A percentile compares a stretch with the other conserved stretches of the same genome.
Conservation (phyloP, 92 coral and sea anemone genomes). For the Porites cylindrica region DNA sequence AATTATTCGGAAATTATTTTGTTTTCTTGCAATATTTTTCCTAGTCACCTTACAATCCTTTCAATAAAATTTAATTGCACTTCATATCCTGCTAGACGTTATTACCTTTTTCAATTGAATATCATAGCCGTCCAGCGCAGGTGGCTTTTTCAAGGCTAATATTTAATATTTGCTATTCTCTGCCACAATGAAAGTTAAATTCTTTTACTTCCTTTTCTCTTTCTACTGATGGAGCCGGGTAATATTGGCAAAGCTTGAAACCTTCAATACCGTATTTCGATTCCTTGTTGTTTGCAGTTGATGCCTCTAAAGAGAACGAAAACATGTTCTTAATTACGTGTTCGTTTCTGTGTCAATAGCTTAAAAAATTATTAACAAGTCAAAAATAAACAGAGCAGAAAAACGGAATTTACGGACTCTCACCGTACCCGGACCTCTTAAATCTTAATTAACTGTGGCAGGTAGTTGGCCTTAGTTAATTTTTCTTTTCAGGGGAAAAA, state of each 20-base stretch:
- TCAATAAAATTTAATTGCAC: slow-evolving; percentile 34
- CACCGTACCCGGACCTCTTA: not conserved
- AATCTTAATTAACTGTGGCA: slow-evolving; percentile 8
- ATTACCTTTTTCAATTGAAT: slow-evolving; percentile 29
- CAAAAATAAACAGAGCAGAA: not conserved
- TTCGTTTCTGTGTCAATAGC: slow-evolving; percentile 7
- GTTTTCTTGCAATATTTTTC: slow-evolving; percentile 26
- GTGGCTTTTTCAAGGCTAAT: slow-evolving; percentile 21
- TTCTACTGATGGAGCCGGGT: not conserved
- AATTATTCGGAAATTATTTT: slow-evolving; percentile 5
- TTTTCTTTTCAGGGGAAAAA: not conserved
- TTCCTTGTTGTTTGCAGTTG: not conserved
- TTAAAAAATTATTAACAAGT: not conserved
- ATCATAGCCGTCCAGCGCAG: slow-evolving; percentile 9
- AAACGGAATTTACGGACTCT: not conserved
- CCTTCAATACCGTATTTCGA: not conserved
- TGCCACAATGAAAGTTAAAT: not conserved
- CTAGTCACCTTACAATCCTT: slow-evolving; percentile 14
- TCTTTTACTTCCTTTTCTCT: not conserved
- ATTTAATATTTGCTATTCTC: not conserved
- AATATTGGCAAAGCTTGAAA: slow-evolving; percentile 10
- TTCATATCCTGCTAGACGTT: not conserved
- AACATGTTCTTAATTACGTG: not conserved
- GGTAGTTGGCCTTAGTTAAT: slow-evolving; percentile 8
- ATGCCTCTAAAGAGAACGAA: not conserved